These are phyloP conservation scores for Caenorhabditis sinica DNA, from an alignment of 2,888 invertebrate species.

Conservation along the genomic window DNA sequence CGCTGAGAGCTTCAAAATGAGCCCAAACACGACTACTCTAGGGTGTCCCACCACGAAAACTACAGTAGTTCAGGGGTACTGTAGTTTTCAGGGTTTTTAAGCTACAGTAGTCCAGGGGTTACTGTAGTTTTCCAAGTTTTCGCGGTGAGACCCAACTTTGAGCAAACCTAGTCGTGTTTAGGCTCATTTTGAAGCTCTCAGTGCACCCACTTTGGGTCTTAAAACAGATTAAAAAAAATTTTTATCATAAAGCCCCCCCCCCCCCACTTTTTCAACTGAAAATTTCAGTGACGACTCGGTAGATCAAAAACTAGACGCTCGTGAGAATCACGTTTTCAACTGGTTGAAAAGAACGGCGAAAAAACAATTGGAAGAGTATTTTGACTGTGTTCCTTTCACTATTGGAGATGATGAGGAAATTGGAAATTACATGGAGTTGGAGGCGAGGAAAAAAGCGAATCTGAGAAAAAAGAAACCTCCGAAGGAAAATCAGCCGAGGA, in stretches of 20 bases:
- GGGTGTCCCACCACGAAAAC: neutral
- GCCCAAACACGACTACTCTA: neutral
- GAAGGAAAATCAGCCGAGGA: neutral
- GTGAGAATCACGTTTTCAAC: constrained; percentile 4
- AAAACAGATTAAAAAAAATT: too few species aligned
- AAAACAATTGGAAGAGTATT: constrained; percentile 5
- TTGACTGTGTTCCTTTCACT: constrained; percentile 15
- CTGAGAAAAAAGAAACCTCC: neutral
- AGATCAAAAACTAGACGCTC: neutral
- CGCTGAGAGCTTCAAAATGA: neutral
- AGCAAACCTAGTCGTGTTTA: neutral
- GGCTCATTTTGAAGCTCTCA: neutral
- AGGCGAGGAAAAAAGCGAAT: neutral
- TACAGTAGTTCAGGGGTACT: neutral
- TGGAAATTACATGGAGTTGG: neutral
- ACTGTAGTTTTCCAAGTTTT: neutral
- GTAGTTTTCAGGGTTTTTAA: too few species aligned
- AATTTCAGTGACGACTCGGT: constrained; percentile 1
- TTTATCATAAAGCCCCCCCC: too few species aligned
- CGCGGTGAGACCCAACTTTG: neutral
- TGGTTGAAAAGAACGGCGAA: constrained; percentile 22
- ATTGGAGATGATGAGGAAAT: constrained; percentile 9
- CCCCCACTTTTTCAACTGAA: too few species aligned
- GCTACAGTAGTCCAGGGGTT: too few species aligned
- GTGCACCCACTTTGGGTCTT: neutral